phyloP scores from a whole-genome alignment of 2,888 invertebrate genomes.

The Lasioglossum oenotherae region DNA sequence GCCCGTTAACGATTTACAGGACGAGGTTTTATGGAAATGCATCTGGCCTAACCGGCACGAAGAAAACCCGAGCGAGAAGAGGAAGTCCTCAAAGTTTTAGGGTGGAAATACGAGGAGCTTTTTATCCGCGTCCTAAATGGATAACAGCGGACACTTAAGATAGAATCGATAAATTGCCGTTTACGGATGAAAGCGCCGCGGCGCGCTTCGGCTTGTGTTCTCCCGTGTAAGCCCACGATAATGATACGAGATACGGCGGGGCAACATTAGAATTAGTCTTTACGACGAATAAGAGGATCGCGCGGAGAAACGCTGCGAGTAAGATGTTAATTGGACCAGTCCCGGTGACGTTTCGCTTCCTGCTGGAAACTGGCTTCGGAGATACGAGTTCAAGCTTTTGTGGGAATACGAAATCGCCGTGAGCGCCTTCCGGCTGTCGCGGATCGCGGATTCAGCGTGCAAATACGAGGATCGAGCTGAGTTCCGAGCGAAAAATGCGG shows the following conservation, averaged over 20 bases:
- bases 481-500: conserved; percentile 6
- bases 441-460: conserved; percentile 18
- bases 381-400: conserved; percentile 1
- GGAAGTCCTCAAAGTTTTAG: conserved; percentile 30
- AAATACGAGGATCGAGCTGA: conserved; percentile 2
- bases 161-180: conserved; percentile 38
- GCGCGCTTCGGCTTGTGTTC: neutral
- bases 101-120: conserved; percentile 10
- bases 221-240: neutral
- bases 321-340: conserved; percentile 45
- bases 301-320: neutral
- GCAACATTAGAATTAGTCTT: conserved; percentile 29
- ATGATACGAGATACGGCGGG: neutral
- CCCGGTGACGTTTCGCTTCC: conserved; percentile 14
- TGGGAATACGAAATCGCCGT: conserved; percentile 29
- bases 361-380: conserved; percentile 5
- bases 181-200: conserved; percentile 28
- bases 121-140: conserved; percentile 1
- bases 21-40: neutral
- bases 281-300: conserved; percentile 28
- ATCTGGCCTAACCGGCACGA: neutral
- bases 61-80: neutral
- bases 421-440: conserved; percentile 29
- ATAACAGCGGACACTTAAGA: conserved; percentile 10
- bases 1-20: neutral